A percentile compares a stretch with the other conserved stretches of the same genome.
These are phyloP conservation scores for Vulpes lagopus DNA, from an alignment of 2,113 vertebrate species.

Conservation along the genomic window DNA sequence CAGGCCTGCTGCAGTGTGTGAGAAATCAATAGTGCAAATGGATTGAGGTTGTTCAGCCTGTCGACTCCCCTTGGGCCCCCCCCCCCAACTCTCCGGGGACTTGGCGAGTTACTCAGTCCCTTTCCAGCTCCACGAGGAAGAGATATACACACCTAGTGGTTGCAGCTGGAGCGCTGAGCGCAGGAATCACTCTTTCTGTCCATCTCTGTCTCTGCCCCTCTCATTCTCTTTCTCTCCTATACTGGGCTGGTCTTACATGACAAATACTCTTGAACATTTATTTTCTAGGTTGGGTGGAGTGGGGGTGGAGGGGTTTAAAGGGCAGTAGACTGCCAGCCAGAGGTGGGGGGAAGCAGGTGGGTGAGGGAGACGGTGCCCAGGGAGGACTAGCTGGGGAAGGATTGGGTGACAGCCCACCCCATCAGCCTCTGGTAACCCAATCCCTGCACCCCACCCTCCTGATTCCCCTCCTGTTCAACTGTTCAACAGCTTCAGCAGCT, in stretches of 20 bases:
- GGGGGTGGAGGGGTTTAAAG: constrained; percentile 58
- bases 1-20: constrained; percentile 83
- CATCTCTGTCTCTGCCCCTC: background rate
- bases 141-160: background rate
- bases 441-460: constrained; percentile 61
- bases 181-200: background rate
- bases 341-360: constrained; percentile 69
- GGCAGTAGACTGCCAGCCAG: constrained; percentile 68
- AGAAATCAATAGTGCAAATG: constrained; percentile 88
- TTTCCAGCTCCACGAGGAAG: background rate
- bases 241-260: constrained; percentile 66
- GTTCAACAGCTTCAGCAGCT: constrained; percentile 74
- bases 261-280: constrained; percentile 68
- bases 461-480: constrained; percentile 54
- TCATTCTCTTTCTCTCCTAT: background rate
- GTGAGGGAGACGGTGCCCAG: constrained; percentile 16
- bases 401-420: constrained; percentile 81
- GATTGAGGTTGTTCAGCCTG: constrained; percentile 70
- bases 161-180: background rate
- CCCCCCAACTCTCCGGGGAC: constrained; percentile 60
- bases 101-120: constrained; percentile 7
- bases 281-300: constrained; percentile 70
- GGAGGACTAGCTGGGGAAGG: constrained; percentile 48
- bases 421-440: constrained; percentile 75
- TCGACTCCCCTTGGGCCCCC: constrained; percentile 33